These are phyloP conservation scores for Maniola hyperantus DNA, from an alignment of 2,888 invertebrate species.

Conservation along the genomic window DNA sequence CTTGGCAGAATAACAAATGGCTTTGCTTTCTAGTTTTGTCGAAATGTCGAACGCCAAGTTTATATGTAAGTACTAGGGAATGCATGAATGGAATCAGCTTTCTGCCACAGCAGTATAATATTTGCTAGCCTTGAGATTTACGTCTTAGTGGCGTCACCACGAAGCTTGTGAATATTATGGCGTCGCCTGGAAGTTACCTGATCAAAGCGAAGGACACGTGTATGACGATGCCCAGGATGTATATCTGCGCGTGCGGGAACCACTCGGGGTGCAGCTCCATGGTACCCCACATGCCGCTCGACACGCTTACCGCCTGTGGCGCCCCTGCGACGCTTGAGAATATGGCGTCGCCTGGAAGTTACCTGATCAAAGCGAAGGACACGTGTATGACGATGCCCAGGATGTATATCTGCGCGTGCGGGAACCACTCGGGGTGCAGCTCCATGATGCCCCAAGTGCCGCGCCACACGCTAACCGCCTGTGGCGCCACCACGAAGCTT, in stretches of 20 bases:
- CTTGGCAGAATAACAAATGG: no score
- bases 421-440: conserved; percentile 83
- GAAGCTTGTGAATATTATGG: no score
- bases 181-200: conserved; percentile 63
- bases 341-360: conserved; percentile 54
- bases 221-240: conserved; percentile 76
- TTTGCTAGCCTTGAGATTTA: no score
- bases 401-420: conserved; percentile 73
- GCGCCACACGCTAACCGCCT: conserved; percentile 93
- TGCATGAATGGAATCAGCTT: no score
- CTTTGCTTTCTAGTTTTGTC: no score
- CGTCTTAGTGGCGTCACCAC: no score
- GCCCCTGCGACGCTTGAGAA: conserved; percentile 82
- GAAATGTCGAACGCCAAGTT: no score
- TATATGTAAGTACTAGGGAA: no score
- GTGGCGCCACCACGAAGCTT: conserved; percentile 84
- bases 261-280: conserved; percentile 87
- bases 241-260: conserved; percentile 76
- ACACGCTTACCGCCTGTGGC: conserved; percentile 91
- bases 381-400: conserved; percentile 80
- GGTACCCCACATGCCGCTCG: conserved; percentile 92
- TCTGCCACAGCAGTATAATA: no score
- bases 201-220: conserved; percentile 82
- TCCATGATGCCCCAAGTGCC: conserved; percentile 92
- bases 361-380: conserved; percentile 81